Evolutionary conservation across 2,888 invertebrate species (phyloP), one percentile per base, ranked within the genome.

Genomic region (Ametastegia equiseti): DNA sequence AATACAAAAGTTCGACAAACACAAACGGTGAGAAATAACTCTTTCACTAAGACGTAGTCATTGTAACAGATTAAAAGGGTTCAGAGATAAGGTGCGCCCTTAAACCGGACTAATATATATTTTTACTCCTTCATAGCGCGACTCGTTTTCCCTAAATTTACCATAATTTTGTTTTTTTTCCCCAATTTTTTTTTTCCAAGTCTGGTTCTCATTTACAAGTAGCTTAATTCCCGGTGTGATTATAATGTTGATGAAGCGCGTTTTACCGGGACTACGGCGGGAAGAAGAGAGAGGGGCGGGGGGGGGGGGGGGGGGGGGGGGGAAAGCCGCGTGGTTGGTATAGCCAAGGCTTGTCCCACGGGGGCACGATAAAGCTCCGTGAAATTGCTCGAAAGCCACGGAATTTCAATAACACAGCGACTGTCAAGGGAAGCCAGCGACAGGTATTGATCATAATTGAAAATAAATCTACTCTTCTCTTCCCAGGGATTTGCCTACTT

Each of bases 311-410:
- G n/a, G n/a, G n/a, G n/a, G n/a, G n/a, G n/a, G n/a, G 27, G 19
- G 50, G 54, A 79, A 75, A 80, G 69, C 60, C 79, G 81, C 84
- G 83, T 82, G 81, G 83, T 83, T 83, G 83, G 84, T 83, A 83
- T 81, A 83, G 84, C 82, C 82, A 84, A 85, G 85, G 84, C 85
- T 82, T 84, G 87, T 88, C 87, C 86, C 82, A 83, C 69, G 86
- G 87, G 88, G 88, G 87, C 88, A 88, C 87, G 89, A 87, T 85
- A 87, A 88, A 88, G 88, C 89, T 85, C 87, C 85, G 86, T 85
- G 87, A 88, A 88, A 87, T 89, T 88, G 89, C 87, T 84, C 83
- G 85, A 86, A 86, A 86, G 86, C 88, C 86, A 85, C 84, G 84
- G 86, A 86, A 87, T 89, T 89, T 89, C 88, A 88, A 88, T 88